Percentiles rank a stretch among this genome's conserved stretches.
Conservation (phyloP, 2,888 invertebrate genomes). For the Agapostemon virescens region DNA sequence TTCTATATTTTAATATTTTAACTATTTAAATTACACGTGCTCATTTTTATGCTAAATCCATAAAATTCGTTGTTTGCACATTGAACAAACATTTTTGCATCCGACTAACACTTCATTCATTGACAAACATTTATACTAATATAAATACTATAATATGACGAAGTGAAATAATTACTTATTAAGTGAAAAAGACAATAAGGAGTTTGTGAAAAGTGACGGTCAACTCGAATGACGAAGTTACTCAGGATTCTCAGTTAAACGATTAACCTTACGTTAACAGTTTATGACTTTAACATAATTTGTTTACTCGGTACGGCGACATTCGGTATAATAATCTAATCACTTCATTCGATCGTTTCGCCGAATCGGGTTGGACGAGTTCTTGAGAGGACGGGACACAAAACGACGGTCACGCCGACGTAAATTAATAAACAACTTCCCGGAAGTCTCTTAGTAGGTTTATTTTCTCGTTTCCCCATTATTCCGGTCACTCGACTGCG, state of each 20-base stretch:
- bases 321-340: neutral
- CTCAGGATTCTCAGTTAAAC: neutral
- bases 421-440: constrained; percentile 16
- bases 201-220: neutral
- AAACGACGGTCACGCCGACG: constrained; percentile 9
- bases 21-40: too few relatives aligned
- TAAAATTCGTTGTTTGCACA: too few relatives aligned
- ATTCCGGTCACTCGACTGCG: neutral
- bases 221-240: neutral
- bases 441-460: constrained; percentile 7
- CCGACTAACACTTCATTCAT: too few relatives aligned
- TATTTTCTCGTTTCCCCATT: neutral
- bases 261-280: neutral
- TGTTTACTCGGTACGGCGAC: neutral
- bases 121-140: too few relatives aligned
- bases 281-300: neutral
- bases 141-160: too few relatives aligned
- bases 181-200: too few relatives aligned
- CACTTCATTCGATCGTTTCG: neutral
- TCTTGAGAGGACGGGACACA: neutral
- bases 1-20: too few relatives aligned
- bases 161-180: too few relatives aligned
- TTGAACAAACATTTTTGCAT: too few relatives aligned
- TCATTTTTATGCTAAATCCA: too few relatives aligned
- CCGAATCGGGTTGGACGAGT: neutral